Base-by-base conservation (phyloP, 2,797 vertebrate species). In the Myripristis murdjan region DNA sequence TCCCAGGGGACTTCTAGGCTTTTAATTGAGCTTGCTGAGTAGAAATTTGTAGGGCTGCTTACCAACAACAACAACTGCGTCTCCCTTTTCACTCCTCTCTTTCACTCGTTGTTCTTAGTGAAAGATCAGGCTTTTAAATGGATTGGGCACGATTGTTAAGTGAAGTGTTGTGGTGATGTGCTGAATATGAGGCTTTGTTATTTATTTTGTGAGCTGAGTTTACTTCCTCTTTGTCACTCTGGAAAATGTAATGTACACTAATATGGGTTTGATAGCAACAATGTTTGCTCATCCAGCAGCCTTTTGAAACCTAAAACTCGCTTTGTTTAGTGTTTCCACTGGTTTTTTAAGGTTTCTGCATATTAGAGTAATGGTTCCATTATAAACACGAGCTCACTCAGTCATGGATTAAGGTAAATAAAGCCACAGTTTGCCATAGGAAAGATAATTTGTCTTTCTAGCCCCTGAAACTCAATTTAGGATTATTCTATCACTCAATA, bases 1-100 rank as follows among this genome's bases (percentile, higher is more conserved):
- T 92, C 93, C 93, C 89, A 6, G 62, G 93, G 93, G 94, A 93
- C 83, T 88, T 89, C 75, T 82, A 83, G 89, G 92, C 93, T 95
- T 95, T 95, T 95, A 95, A 95, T 95, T 95, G 94, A 88, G 83
- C 91, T 93, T 88, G 84, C 87, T 81, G 93, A 91, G 90, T 89
- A 94, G 88, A 94, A 92, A 95, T 91, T 82, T 91, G 91, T 91
- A 81, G 81, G 85, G 86, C 88, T 93, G 91, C 89, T 92, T 91
- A 90, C 89, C 80, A 89, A 87, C 84, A 91, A 76, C 74, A 75
- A 72, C 79, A 83, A 58, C 79, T 66, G 74, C 81, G 77, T 88
- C 83, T 91, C 76, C 75, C 51, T 71, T 81, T 81, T 87, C 33
- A 71, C 76, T 81, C 84, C 67, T 73, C 59, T 75, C 23, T 24